Evolutionary conservation across 2,888 invertebrate species (phyloP).

Genomic region (Cosmopolites sordidus): DNA sequence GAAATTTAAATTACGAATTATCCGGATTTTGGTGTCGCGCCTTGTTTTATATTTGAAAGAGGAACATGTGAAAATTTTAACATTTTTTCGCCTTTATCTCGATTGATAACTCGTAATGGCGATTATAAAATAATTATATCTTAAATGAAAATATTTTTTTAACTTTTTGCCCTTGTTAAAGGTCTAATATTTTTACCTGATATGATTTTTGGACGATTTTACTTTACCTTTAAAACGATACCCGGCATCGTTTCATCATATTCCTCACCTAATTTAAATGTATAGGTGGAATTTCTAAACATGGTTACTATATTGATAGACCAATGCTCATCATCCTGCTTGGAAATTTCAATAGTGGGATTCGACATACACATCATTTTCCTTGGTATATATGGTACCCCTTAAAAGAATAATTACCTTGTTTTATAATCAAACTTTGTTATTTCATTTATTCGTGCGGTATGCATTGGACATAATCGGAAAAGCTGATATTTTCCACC

Average conservation of each 20-base stretch:
- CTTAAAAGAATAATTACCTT: constrained; percentile 46
- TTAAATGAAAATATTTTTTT: no score
- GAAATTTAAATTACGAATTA: no score
- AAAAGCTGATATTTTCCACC: no score
- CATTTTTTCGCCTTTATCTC: no score
- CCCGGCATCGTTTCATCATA: constrained; percentile 64
- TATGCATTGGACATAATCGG: no score
- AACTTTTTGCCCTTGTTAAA: no score
- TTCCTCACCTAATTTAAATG: constrained; percentile 58
- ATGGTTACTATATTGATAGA: constrained; percentile 56
- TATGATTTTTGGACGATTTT: constrained; percentile 1
- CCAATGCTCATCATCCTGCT: constrained; percentile 54
- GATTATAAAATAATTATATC: no score
- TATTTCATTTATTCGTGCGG: no score
- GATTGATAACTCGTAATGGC: no score
- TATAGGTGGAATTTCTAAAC: constrained; percentile 53
- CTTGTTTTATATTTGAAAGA: no score
- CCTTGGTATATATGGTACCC: constrained; percentile 61
- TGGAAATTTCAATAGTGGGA: constrained; percentile 56
- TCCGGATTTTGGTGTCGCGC: no score
- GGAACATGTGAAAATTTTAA: no score
- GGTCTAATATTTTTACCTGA: neutral
- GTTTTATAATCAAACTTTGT: neutral
- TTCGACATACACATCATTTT: constrained; percentile 62
- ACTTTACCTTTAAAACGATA: constrained; percentile 49